These are phyloP conservation scores for Triplophysa dalaica DNA, from an alignment of 2,113 vertebrate genomes.

Conservation along the genomic window DNA sequence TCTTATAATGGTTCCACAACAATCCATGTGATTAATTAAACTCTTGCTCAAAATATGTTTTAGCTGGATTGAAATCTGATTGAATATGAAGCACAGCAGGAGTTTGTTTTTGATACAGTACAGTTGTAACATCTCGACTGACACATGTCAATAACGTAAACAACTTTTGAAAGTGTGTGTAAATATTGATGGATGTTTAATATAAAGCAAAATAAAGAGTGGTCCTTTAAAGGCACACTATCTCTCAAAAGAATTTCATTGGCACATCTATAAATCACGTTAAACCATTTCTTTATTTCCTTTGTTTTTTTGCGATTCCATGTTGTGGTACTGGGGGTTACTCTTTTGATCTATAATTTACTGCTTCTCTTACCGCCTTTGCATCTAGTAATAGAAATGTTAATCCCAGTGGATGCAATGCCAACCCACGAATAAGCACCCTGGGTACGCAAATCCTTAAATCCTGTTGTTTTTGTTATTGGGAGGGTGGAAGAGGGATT, in stretches of 20 bases:
- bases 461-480: slow-evolving; percentile 76
- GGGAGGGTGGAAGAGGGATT: slow-evolving; percentile 46
- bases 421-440: slow-evolving; percentile 57
- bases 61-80: slow-evolving; percentile 12
- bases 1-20: slow-evolving; percentile 6
- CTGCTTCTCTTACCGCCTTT: slow-evolving; percentile 8
- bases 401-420: slow-evolving; percentile 70
- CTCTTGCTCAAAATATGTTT: background rate
- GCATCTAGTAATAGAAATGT: slow-evolving; percentile 35
- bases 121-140: slow-evolving; percentile 10
- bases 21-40: slow-evolving; percentile 26
- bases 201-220: slow-evolving; percentile 46
- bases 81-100: background rate
- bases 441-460: slow-evolving; percentile 70
- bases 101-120: slow-evolving; percentile 22
- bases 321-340: background rate
- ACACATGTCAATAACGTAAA: slow-evolving; percentile 3
- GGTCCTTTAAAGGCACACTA: slow-evolving; percentile 32
- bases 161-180: slow-evolving; percentile 25
- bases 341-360: slow-evolving; percentile 38
- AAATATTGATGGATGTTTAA: slow-evolving; percentile 26
- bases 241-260: background rate
- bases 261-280: slow-evolving; percentile 6
- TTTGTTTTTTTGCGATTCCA: slow-evolving; percentile 6
- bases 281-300: slow-evolving; percentile 3